Percentiles rank a stretch among this genome's conserved stretches.
Evolutionary conservation across 2,113 vertebrate genomes (phyloP).

Genomic region (Pelmatolapia mariae): DNA sequence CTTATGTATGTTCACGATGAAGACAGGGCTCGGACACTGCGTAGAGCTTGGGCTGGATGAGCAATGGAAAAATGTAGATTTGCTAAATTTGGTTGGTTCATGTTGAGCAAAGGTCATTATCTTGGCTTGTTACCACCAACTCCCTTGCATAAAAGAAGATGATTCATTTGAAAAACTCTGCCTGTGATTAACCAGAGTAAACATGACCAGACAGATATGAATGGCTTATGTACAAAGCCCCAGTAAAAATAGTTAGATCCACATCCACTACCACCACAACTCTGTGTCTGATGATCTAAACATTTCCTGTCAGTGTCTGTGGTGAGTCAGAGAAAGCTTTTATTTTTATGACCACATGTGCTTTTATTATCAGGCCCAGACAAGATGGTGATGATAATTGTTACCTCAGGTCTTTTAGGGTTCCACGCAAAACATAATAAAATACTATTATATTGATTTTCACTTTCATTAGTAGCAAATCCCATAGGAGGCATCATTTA

Average conservation of each 20-base stretch:
- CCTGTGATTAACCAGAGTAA: neutral
- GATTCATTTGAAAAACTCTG: neutral
- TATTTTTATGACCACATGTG: neutral
- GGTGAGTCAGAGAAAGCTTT: constrained; percentile 24
- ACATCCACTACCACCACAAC: neutral
- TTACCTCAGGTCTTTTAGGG: neutral
- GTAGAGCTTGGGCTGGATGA: neutral
- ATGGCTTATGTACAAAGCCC: neutral
- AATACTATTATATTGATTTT: neutral
- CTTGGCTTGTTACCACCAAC: neutral
- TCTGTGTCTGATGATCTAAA: neutral
- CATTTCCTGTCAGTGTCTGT: neutral
- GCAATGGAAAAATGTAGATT: neutral
- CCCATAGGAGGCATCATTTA: neutral
- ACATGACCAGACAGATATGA: neutral
- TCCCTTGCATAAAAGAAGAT: neutral
- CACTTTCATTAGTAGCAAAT: neutral
- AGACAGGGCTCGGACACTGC: neutral
- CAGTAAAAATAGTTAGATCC: neutral
- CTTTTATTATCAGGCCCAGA: neutral
- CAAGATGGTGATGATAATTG: neutral
- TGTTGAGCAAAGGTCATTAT: neutral
- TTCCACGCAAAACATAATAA: neutral
- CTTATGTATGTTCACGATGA: neutral
- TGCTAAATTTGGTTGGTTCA: neutral